Evolutionary conservation across 2,797 vertebrate genomes (phyloP), one percentile per base, ranked within the genome.

Genomic region (Novumbra hubbsi): DNA sequence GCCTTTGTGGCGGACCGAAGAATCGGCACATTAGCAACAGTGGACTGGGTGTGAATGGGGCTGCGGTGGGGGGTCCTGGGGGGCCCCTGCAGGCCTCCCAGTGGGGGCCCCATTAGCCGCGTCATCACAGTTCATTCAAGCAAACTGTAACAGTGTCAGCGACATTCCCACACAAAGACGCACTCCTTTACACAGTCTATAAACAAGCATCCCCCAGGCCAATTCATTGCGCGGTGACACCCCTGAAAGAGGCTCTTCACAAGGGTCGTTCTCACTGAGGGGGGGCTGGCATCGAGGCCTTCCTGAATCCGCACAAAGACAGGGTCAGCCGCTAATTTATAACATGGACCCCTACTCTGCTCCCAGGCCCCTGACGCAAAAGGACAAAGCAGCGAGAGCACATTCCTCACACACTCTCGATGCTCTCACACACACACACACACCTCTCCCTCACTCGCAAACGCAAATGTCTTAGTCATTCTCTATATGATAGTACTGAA

Each of bases 171-270:
- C 93, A 96, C 94, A 96, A 96, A 96, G 94, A 95, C 93, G 81
- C 92, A 95, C 92, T 95, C 94, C 94, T 95, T 95, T 94, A 94
- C 94, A 95, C 94, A 96, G 94, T 96, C 95, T 95, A 95, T 96
- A 95, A 96, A 96, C 95, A 94, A 93, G 94, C 94, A 93, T 93
- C 87, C 88, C 92, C 89, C 90, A 17, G 85, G 92, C 89, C 93
- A 92, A 95, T 95, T 95, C 95, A 95, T 93, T 88, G 92, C 84
- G 74, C 85, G 76, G 85, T 93, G 93, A 94, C 93, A 93, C 86
- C 30, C 72, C 89, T 92, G 88, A 95, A 93, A 93, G 87, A 84
- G 77, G 73, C 79, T 86, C 90, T 89, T 88, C 86, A 91, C 91
- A 87, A 83, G 86, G 74, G 74, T 78, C 76, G 88, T 91, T 92